phyloP scores from a whole-genome alignment of 2,113 vertebrate genomes.

The Ursus arctos region DNA sequence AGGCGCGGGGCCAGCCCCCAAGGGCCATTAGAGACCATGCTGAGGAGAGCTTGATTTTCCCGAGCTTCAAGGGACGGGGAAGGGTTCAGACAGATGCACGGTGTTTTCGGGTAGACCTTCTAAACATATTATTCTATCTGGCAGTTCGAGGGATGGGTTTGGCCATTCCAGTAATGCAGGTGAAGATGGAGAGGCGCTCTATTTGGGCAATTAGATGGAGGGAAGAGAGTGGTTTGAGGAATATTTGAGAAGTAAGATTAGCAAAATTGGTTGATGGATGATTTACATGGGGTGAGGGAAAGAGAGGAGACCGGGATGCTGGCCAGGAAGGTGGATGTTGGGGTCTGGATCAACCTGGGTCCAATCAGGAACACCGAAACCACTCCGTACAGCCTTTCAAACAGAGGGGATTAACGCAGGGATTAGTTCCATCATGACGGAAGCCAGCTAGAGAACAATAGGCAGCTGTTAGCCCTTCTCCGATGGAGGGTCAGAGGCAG shows the following conservation, averaged over 20 bases:
- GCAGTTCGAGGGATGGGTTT: not conserved
- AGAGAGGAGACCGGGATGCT: not conserved
- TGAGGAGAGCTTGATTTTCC: not conserved
- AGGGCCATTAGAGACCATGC: not conserved
- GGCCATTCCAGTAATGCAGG: not conserved
- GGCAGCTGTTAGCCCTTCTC: not conserved
- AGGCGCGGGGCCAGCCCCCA: not conserved
- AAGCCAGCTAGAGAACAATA: not conserved
- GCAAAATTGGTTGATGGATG: not conserved
- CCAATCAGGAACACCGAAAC: not conserved
- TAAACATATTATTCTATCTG: not conserved
- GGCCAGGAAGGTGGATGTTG: not conserved
- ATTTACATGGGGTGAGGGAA: not conserved
- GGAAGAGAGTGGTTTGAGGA: not conserved
- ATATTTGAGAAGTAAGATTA: not conserved
- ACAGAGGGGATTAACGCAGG: not conserved
- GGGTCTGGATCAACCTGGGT: too few species aligned
- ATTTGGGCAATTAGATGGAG: not conserved
- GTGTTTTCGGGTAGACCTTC: not conserved
- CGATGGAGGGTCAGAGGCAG: not conserved
- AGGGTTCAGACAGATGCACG: not conserved
- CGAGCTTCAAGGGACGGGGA: not conserved
- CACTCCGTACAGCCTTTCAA: not conserved
- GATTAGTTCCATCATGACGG: not conserved
- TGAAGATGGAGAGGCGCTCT: not conserved